Evolutionary conservation across 2,113 vertebrate species (phyloP).

Genomic region (Pelecanoides urinatrix): DNA sequence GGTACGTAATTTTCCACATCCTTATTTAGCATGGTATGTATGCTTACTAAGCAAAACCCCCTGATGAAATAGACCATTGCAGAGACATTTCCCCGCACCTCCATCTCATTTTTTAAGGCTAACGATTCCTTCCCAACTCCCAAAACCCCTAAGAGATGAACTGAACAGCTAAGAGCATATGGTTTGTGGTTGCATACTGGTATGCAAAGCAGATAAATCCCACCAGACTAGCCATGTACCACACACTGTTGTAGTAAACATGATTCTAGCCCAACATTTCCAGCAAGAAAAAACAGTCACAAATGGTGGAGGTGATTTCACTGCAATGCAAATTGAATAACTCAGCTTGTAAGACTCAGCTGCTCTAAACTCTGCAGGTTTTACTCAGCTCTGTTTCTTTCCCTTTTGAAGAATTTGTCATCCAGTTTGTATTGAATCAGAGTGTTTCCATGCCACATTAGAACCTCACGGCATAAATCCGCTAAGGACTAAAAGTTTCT

Average conservation of each 20-base stretch:
- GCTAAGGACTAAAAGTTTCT: not conserved
- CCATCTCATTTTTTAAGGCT: not conserved
- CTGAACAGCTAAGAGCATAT: not conserved
- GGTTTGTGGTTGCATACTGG: constrained; percentile 9
- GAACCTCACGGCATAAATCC: not conserved
- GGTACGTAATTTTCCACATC: not conserved
- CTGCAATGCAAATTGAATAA: not conserved
- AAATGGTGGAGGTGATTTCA: not conserved
- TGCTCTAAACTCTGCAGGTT: not conserved
- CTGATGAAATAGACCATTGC: not conserved
- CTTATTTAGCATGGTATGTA: not conserved
- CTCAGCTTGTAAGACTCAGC: not conserved
- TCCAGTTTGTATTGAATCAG: not conserved
- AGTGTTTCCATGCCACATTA: not conserved
- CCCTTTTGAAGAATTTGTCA: not conserved
- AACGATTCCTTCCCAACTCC: not conserved
- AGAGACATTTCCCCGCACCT: not conserved
- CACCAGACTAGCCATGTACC: not conserved
- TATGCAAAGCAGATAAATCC: not conserved
- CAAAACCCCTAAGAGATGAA: not conserved
- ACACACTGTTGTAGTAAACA: not conserved
- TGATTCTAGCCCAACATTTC: not conserved
- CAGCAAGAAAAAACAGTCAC: not conserved
- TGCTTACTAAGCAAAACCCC: not conserved
- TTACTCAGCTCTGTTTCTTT: not conserved